A percentile compares a stretch with the other conserved stretches of the same genome.
These are phyloP conservation scores for Andrena trimmerana DNA, from an alignment of 2,888 invertebrate genomes.

Conservation along the genomic window DNA sequence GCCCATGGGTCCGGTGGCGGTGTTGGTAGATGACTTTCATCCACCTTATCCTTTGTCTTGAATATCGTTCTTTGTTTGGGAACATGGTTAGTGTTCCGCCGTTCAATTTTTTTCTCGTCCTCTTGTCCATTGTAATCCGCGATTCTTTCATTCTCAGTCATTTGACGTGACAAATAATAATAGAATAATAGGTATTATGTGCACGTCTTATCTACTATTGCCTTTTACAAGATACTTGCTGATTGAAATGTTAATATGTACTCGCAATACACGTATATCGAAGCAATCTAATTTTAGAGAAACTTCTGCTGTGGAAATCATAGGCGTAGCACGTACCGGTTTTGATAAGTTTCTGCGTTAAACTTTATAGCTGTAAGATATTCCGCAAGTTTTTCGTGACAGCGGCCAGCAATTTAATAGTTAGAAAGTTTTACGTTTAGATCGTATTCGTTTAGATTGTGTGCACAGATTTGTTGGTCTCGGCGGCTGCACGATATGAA, in stretches of 20 bases:
- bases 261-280: background rate
- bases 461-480: no score
- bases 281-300: conserved; percentile 34
- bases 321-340: conserved; percentile 2
- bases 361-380: no score
- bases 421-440: no score
- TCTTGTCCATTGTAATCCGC: conserved; percentile 38
- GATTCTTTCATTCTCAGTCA: conserved; percentile 61
- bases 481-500: no score
- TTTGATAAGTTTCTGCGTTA: no score
- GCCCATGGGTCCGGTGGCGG: conserved; percentile 85
- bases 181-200: no score
- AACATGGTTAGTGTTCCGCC: background rate
- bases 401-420: no score
- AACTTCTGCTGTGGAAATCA: conserved; percentile 12
- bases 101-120: conserved; percentile 47
- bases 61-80: conserved; percentile 50
- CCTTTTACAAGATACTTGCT: background rate
- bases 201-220: background rate
- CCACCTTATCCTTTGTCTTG: conserved; percentile 49
- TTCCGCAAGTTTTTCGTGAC: no score
- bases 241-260: conserved; percentile 6
- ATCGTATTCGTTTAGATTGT: no score
- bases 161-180: conserved; percentile 29
- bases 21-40: conserved; percentile 80